Evolutionary conservation across 2,888 invertebrate species (phyloP), one percentile per base, ranked within the genome.

Genomic region (Hemicrepidius hirtus): DNA sequence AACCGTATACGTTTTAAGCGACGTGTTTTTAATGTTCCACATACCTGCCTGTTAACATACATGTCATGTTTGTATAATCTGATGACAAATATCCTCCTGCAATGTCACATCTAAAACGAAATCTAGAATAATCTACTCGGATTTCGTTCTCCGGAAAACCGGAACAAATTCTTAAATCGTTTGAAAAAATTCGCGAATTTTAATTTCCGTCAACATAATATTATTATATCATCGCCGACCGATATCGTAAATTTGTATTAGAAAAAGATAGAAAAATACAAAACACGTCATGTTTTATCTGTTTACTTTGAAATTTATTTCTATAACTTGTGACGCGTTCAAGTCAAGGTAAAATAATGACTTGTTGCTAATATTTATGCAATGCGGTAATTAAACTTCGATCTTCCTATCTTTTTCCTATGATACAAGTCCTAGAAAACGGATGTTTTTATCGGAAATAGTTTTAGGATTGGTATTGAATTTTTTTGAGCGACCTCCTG

Each of bases 11-110:
- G 21, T 20, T 41, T 68, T 53, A 20, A n/a, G 40, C 16, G 32
- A 50, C 41, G 50, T 62, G 49, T 50, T 62, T 32, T 68, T 37
- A 53, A n/a, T 41, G 32, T 67, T 57, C 44, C 20, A 67, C 28
- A 40, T 49, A 49, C 49, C 21, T 21, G 49, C 49, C 21, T 21
- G 49, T 49, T 49, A 49, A 49, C 49, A 44, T 57, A 24, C 24
- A 59, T 60, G 60, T 68, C 68, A 53, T 62, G 62, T 55, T 62
- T 62, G 24, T 16, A 50, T 68, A 53, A 60, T 49, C 12, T 20
- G 49, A 49, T 63, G 46, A 49, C 28, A 63, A 60, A 41, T 60
- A 60, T 41, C 21, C 28, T 41, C 21, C 28, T 21, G 21, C 40
- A 40, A 40, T 13, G 13, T 40, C 44, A 18, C 46, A 21, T 41